Evolutionary conservation across 2,888 invertebrate species (phyloP).

Genomic region (Melanotus villosus): DNA sequence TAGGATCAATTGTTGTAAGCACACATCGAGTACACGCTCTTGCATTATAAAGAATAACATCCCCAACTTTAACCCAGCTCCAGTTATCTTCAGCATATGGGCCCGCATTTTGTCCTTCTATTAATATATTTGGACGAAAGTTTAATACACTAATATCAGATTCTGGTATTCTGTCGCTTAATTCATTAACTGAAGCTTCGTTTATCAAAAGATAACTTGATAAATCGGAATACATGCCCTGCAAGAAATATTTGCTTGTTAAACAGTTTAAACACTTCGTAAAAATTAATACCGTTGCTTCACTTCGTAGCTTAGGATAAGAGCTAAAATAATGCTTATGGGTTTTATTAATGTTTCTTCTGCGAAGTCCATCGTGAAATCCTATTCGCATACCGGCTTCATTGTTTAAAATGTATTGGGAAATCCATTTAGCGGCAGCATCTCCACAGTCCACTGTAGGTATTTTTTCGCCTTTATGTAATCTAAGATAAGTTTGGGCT

Average conservation of each 20-base stretch:
- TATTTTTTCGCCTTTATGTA: conserved; percentile 26
- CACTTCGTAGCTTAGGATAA: conserved; percentile 59
- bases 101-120: conserved; percentile 65
- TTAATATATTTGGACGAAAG: conserved; percentile 73
- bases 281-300: conserved; percentile 56
- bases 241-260: not conserved
- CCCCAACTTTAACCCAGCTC: conserved; percentile 73
- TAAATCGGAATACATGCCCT: conserved; percentile 72
- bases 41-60: conserved; percentile 69
- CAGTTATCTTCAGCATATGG: conserved; percentile 72
- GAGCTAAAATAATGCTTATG: conserved; percentile 55
- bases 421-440: conserved; percentile 74
- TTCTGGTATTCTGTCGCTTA: conserved; percentile 68
- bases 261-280: not conserved
- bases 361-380: conserved; percentile 59
- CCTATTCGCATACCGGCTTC: conserved; percentile 62
- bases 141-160: conserved; percentile 66
- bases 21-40: conserved; percentile 73
- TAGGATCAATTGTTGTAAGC: conserved; percentile 68
- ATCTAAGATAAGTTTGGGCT: not conserved
- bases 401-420: conserved; percentile 65
- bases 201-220: conserved; percentile 71
- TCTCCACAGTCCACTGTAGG: conserved; percentile 74
- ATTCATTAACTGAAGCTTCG: conserved; percentile 69
- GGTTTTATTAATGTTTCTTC: conserved; percentile 56